These are phyloP conservation scores for Sebastes fasciatus DNA, from an alignment of 2,113 vertebrate species.

Conservation along the genomic window DNA sequence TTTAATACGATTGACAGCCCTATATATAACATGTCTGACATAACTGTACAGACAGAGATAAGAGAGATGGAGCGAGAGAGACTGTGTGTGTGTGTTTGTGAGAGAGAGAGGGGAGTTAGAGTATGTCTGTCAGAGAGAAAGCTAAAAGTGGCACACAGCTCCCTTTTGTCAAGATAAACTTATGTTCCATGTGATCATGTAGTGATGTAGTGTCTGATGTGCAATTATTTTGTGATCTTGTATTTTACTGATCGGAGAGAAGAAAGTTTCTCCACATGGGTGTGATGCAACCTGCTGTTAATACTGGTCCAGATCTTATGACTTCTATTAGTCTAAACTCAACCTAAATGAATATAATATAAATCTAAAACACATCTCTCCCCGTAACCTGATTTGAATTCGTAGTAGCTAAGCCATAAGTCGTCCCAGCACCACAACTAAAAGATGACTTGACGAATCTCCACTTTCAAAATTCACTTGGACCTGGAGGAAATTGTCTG, in stretches of 20 bases:
- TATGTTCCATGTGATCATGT: background rate
- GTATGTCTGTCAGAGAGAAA: background rate
- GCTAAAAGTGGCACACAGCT: background rate
- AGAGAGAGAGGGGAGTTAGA: background rate
- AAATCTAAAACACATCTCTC: background rate
- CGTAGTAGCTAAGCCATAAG: background rate
- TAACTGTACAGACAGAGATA: background rate
- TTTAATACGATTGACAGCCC: too few relatives aligned
- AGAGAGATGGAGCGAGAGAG: background rate
- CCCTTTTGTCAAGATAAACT: background rate
- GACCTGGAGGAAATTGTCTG: background rate
- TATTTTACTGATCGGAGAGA: background rate
- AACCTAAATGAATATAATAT: background rate
- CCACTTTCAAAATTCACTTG: too few relatives aligned
- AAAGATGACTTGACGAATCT: background rate
- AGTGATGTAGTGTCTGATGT: background rate
- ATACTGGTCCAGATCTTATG: background rate
- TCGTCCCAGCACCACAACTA: background rate
- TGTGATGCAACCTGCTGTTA: background rate
- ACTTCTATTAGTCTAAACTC: background rate
- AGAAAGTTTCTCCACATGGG: background rate
- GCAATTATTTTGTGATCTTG: background rate
- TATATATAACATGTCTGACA: background rate
- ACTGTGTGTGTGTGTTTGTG: background rate
- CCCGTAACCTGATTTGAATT: background rate